Conservation (phyloP, 2,113 vertebrate genomes). For the Hemiscyllium ocellatum region DNA sequence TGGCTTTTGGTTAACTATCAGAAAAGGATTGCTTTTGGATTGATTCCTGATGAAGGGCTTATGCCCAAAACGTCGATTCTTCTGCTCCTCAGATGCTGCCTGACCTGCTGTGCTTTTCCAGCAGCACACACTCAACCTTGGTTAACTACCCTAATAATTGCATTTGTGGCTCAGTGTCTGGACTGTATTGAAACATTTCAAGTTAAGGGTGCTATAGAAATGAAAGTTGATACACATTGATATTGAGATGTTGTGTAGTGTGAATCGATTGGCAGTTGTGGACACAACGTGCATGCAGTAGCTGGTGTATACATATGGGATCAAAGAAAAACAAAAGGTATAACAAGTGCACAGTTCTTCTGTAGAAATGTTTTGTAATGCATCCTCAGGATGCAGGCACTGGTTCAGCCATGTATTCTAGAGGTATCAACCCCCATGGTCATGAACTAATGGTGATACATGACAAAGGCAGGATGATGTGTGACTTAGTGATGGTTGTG, state of each 20-base stretch:
- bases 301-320: background rate
- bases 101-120: too few species aligned
- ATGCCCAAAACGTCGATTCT: too few species aligned
- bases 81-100: too few species aligned
- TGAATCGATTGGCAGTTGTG: background rate
- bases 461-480: background rate
- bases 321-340: background rate
- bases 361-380: background rate
- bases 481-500: background rate
- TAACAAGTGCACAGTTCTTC: background rate
- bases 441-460: background rate
- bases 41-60: too few species aligned
- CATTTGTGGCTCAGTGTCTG: background rate
- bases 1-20: background rate
- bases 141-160: background rate
- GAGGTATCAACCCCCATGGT: background rate
- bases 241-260: background rate
- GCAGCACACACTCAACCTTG: background rate
- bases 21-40: too few species aligned
- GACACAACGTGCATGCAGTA: background rate
- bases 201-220: background rate
- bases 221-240: background rate
- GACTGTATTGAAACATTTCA: background rate
- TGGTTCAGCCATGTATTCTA: background rate
- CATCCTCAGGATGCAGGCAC: background rate